Conservation (phyloP, 1,140 invertebrate species). For the Macrocentrus cingulum region DNA sequence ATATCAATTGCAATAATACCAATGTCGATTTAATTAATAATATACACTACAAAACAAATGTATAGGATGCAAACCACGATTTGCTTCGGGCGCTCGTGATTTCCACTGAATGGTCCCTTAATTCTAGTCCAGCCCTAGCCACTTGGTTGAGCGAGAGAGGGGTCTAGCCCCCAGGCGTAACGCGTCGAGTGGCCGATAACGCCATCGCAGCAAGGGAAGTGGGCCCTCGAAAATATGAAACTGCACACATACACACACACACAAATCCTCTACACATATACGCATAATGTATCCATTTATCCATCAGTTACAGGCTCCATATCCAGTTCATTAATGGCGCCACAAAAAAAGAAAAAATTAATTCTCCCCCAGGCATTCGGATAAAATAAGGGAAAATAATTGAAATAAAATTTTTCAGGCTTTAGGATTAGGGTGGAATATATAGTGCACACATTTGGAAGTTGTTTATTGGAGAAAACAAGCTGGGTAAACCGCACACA, state of each 20-base stretch:
- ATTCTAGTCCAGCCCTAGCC: no score
- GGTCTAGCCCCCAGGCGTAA: constrained; percentile 15
- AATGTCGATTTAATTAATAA: no score
- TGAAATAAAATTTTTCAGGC: background rate
- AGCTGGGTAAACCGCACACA: constrained; percentile 12
- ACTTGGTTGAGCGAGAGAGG: background rate
- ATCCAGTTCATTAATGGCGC: constrained; percentile 3
- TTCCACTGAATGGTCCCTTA: no score
- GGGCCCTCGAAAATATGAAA: constrained; percentile 22
- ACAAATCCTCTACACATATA: no score
- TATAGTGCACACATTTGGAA: background rate
- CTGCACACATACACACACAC: constrained; percentile 4
- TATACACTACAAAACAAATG: no score
- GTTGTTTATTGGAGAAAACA: constrained; percentile 9
- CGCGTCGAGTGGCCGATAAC: constrained; percentile 9
- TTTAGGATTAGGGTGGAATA: background rate
- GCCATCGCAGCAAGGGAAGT: constrained; percentile 5
- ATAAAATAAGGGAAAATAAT: no score
- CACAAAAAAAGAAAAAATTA: background rate
- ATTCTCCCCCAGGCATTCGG: no score
- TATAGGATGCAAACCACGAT: no score
- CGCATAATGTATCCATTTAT: constrained; percentile 1
- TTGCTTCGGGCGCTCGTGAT: no score
- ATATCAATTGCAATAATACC: no score
- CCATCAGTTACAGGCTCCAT: constrained; percentile 11